Base-by-base conservation (phyloP, 2,888 invertebrate species). In the Polyommatus iphigenia region DNA sequence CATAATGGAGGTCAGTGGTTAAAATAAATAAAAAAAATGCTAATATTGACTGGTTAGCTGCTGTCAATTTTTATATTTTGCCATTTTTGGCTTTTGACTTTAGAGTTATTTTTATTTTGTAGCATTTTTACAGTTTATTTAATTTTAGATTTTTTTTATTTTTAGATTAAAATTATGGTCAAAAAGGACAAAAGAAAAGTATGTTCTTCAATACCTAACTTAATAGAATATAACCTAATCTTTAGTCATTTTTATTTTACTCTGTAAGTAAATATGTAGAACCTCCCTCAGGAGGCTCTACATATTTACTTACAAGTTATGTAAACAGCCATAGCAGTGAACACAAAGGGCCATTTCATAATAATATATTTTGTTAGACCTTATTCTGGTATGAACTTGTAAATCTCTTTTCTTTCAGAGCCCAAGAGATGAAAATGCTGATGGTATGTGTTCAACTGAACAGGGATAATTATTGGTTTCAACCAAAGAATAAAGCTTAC, bases 141-240 rank as follows among this genome's bases (percentile, higher is more conserved):
- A 18, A 54, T 54, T 54, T 54, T 1, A 13, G 4, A 15, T 50
- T 50, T 50, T 50, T 50, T 50, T 10, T 50, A 1, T 15, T 50
- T 10, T 13, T 15, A 10, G 1, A 59, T 4, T 32, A 8, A 67
- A 67, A 67, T 67, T 29, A 67, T 67, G 67, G 67, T 67, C 4
- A 67, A 32, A 67, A 67, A 67, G 15, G 13, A 32, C 18, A 67
- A 67, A 67, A 67, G 29, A 67, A 67, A 67, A 15, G 67, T 67
- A 67, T 18, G 18, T 18, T 54, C 18, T 54, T 50, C 15, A 50
- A 41, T 36, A 36, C 36, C 36, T 36, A 36, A 36, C 36, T 36
- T 36, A 32, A 3, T 0, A 36, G 7, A 36, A 36, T 36, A 36
- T 36, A 36, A 36, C 36, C 36, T 36, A 36, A 36, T 36, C 36